These are phyloP conservation scores for Zapus hudsonius DNA, from an alignment of 2,113 vertebrate species.

Conservation along the genomic window DNA sequence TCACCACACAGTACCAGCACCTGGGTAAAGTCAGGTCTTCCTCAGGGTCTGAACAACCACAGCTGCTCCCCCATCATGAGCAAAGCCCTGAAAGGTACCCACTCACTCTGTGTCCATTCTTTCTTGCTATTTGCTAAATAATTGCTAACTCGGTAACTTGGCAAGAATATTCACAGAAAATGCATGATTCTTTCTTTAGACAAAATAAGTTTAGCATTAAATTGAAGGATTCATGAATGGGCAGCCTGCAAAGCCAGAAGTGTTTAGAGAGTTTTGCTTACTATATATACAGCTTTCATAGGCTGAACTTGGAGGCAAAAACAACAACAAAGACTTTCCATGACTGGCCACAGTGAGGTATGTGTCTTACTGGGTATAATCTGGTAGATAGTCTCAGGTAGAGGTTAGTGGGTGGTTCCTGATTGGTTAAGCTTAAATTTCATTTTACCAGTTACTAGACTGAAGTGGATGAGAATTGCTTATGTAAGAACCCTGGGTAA, in stretches of 20 bases:
- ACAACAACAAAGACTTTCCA: neutral
- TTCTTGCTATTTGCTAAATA: neutral
- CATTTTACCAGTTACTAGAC: neutral
- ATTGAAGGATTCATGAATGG: neutral
- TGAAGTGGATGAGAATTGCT: neutral
- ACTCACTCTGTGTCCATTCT: neutral
- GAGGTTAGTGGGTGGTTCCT: neutral
- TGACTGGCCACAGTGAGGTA: neutral
- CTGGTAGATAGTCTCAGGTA: neutral
- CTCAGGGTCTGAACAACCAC: neutral
- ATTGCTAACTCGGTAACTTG: neutral
- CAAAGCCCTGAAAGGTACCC: neutral
- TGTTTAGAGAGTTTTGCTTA: neutral
- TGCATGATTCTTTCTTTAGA: neutral
- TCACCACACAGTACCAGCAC: neutral
- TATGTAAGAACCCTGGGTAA: neutral
- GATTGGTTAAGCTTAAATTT: neutral
- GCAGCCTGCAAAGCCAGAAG: neutral
- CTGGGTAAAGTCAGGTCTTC: neutral
- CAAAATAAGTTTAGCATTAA: neutral
- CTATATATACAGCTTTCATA: neutral
- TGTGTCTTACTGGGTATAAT: neutral
- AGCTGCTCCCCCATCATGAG: neutral
- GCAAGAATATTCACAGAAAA: neutral
- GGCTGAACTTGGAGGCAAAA: neutral